Conservation (phyloP, 2,797 vertebrate species). For the Spondyliosoma cantharus region DNA sequence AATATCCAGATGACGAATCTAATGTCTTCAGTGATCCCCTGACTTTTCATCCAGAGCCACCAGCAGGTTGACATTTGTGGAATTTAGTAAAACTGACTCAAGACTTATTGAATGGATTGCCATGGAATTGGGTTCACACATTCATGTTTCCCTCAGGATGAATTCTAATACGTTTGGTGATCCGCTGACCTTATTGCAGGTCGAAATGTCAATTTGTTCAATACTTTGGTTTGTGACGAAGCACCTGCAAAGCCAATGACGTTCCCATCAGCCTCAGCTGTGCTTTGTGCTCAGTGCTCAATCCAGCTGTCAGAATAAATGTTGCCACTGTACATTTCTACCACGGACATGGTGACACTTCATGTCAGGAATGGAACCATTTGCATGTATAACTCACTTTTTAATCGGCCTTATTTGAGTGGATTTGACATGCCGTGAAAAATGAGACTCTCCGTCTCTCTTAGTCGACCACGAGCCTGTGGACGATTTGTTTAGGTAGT, state of each 20-base stretch:
- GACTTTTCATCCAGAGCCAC: not conserved
- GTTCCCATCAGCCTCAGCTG: not conserved
- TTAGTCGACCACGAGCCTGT: no score
- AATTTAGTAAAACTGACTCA: constrained; percentile 1
- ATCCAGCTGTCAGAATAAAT: no score
- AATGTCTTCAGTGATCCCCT: not conserved
- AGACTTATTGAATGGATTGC: not conserved
- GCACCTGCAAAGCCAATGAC: not conserved
- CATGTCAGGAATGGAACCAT: no score
- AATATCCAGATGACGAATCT: not conserved
- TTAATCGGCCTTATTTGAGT: no score
- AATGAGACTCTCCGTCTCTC: no score
- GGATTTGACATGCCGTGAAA: no score
- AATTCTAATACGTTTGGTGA: not conserved
- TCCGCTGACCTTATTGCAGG: not conserved
- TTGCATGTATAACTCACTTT: no score
- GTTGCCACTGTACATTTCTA: no score
- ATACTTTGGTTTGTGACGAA: not conserved
- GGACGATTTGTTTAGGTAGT: no score
- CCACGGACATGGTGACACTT: no score
- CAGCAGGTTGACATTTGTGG: constrained; percentile 5
- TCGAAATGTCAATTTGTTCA: not conserved
- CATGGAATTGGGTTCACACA: not conserved
- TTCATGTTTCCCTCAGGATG: not conserved
- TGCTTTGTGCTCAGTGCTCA: not conserved